A percentile compares a stretch with the other conserved stretches of the same genome.
Evolutionary conservation across 2,113 vertebrate genomes (phyloP).

Genomic region (Ctenomys sociabilis): DNA sequence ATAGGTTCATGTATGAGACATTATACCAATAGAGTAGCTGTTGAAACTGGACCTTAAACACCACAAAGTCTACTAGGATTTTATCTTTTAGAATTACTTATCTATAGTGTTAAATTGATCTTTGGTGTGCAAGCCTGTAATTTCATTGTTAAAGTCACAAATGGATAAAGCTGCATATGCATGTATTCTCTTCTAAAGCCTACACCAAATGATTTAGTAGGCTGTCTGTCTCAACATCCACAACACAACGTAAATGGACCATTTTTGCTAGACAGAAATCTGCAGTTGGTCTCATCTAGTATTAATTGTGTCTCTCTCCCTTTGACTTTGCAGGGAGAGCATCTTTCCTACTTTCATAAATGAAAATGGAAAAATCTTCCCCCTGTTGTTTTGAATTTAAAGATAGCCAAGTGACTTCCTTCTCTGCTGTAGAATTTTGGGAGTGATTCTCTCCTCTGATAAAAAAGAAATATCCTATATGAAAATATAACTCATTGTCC

Average conservation of each 20-base stretch:
- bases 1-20: not conserved
- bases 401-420: not conserved
- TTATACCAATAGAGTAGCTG: not conserved
- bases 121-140: not conserved
- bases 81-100: not conserved
- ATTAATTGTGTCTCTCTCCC: not conserved
- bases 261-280: not conserved
- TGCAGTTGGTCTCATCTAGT: not conserved
- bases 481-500: rapidly evolving
- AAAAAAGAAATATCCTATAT: not conserved
- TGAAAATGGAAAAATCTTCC: not conserved
- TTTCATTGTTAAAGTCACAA: not conserved
- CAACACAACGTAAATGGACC: not conserved
- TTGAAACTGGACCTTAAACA: not conserved
- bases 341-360: not conserved
- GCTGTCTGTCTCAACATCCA: not conserved
- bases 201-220: not conserved
- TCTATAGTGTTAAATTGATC: not conserved
- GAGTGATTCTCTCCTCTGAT: not conserved
- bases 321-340: not conserved
- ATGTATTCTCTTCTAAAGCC: not conserved
- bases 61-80: not conserved
- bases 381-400: not conserved
- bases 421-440: not conserved
- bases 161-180: not conserved